phyloP scores from a whole-genome alignment of 2,888 invertebrate genomes.

The Drosophila affinis region DNA sequence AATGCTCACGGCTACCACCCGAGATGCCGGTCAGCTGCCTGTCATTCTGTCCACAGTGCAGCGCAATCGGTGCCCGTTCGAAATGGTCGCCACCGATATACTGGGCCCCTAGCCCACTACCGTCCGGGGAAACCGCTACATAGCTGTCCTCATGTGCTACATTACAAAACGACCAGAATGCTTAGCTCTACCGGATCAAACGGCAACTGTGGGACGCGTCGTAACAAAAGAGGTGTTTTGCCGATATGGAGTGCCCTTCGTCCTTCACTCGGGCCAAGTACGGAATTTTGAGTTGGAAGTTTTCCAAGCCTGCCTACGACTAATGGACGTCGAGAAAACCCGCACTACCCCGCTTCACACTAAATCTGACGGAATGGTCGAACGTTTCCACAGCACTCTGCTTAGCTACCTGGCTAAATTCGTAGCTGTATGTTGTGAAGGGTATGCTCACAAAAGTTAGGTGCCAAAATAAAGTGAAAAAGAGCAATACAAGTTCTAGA shows the following conservation, averaged over 20 bases:
- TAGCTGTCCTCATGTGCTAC: slow-evolving; percentile 46
- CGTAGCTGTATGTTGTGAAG: no score
- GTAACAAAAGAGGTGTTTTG: slow-evolving; percentile 30
- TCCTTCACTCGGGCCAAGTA: slow-evolving; percentile 10
- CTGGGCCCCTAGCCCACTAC: slow-evolving; percentile 6
- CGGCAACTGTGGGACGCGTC: slow-evolving; percentile 22
- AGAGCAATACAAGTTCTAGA: no score
- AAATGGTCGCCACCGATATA: no score
- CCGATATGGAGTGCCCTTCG: slow-evolving; percentile 21
- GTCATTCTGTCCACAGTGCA: background rate
- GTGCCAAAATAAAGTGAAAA: no score
- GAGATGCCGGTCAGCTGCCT: no score
- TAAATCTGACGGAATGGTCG: no score
- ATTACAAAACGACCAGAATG: slow-evolving; percentile 49
- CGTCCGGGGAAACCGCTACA: slow-evolving; percentile 17
- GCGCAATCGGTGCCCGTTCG: slow-evolving; percentile 1
- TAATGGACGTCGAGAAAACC: slow-evolving; percentile 18
- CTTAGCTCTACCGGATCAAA: slow-evolving; percentile 37
- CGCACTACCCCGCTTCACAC: slow-evolving; percentile 5
- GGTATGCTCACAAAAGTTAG: no score
- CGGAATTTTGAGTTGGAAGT: slow-evolving; percentile 23
- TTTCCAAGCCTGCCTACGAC: slow-evolving; percentile 11
- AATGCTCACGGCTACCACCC: no score
- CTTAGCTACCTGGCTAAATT: no score
- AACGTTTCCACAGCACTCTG: no score